phyloP scores from a whole-genome alignment of 2,113 vertebrate genomes.

The Glaucomys volans region DNA sequence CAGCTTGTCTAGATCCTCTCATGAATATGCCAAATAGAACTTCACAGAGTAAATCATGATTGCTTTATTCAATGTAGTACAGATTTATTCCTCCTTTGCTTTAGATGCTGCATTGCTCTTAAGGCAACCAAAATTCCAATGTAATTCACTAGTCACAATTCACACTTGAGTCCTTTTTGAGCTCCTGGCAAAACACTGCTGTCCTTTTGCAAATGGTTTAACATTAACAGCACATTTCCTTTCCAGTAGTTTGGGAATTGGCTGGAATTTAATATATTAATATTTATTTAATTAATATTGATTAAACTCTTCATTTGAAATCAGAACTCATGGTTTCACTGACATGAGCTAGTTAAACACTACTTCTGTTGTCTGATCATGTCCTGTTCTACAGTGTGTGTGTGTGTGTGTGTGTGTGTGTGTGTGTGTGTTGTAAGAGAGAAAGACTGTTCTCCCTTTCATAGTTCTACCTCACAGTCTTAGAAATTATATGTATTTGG shows the following conservation, averaged over 20 bases:
- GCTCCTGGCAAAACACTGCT: not conserved
- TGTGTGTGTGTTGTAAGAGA: not conserved
- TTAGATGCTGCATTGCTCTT: not conserved
- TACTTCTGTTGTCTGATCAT: not conserved
- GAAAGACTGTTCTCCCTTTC: not conserved
- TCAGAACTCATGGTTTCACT: not conserved
- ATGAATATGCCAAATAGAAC: not conserved
- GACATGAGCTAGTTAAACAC: not conserved
- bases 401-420: not conserved
- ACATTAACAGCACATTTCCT: not conserved
- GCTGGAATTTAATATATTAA: not conserved
- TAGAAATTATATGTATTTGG: not conserved
- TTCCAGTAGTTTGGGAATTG: not conserved
- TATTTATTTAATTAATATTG: not conserved
- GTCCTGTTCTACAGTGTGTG: not conserved
- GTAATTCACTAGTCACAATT: not conserved
- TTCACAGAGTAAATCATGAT: slow-evolving; percentile 29
- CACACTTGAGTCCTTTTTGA: not conserved
- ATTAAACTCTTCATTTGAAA: not conserved
- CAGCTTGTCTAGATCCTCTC: not conserved
- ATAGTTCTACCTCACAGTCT: not conserved
- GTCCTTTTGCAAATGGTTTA: not conserved
- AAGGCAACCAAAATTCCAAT: not conserved
- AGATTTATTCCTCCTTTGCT: not conserved
- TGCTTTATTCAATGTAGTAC: not conserved